Evolutionary conservation across 2,797 vertebrate genomes (phyloP).

Genomic region (Pseudomugil tenellus): DNA sequence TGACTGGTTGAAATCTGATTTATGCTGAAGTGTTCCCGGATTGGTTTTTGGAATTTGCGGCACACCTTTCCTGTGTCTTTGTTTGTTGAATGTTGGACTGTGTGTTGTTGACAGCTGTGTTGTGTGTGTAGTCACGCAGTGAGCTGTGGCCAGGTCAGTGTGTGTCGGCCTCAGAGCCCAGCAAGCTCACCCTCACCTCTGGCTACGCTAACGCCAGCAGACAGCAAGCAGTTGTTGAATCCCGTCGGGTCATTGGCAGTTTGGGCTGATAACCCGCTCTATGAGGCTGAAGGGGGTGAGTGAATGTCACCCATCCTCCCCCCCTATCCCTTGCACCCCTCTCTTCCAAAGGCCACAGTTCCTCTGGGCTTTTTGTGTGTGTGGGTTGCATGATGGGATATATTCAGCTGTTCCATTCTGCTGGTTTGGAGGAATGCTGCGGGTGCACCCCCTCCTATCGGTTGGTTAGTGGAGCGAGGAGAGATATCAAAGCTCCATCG

Average conservation of each 20-base stretch:
- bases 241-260: constrained; percentile 80
- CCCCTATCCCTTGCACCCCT: constrained; percentile 27
- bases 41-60: not conserved
- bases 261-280: constrained; percentile 67
- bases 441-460: constrained; percentile 81
- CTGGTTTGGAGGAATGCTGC: constrained; percentile 89
- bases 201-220: constrained; percentile 76
- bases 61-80: not conserved
- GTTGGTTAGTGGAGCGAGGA: constrained; percentile 86
- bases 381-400: constrained; percentile 79
- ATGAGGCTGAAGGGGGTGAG: constrained; percentile 41
- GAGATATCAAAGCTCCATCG: constrained; percentile 82
- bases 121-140: constrained; percentile 25
- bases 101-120: constrained; percentile 13
- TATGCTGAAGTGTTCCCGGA: too few species aligned
- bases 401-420: constrained; percentile 82
- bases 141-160: constrained; percentile 45
- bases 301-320: constrained; percentile 50
- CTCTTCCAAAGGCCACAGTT: constrained; percentile 68
- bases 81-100: not conserved
- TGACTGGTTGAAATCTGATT: too few species aligned
- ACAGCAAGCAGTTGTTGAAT: constrained; percentile 84
- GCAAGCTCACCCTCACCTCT: constrained; percentile 75
- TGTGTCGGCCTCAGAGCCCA: constrained; percentile 45
- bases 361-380: constrained; percentile 58